A percentile compares a stretch with the other conserved stretches of the same genome.
These are phyloP conservation scores for Petrocephalus zakoni DNA, from an alignment of 2,113 vertebrate genomes.

Conservation along the genomic window DNA sequence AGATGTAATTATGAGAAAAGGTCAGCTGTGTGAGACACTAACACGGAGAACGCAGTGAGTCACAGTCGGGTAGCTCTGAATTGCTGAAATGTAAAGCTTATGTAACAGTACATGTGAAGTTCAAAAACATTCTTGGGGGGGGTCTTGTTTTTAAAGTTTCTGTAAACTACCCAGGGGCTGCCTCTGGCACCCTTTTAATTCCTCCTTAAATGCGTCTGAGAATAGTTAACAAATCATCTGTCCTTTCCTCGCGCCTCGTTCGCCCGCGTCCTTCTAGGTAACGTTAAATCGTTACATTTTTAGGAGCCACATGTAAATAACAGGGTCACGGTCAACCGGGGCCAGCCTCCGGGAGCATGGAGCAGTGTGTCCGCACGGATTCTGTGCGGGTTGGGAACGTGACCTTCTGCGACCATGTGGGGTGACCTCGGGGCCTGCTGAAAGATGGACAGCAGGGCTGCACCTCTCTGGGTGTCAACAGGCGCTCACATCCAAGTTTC, in stretches of 20 bases:
- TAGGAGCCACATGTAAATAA: not conserved
- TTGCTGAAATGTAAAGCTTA: not conserved
- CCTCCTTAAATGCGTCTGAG: not conserved
- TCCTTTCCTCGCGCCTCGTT: not conserved
- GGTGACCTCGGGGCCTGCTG: not conserved
- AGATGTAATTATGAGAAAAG: not conserved
- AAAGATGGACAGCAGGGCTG: not conserved
- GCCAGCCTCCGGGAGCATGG: not conserved
- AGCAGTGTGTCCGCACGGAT: not conserved
- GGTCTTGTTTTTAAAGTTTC: not conserved
- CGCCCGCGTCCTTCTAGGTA: not conserved
- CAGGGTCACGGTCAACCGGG: not conserved
- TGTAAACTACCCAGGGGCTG: not conserved
- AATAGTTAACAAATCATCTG: not conserved
- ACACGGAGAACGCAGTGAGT: not conserved
- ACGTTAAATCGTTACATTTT: not conserved
- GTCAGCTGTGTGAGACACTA: not conserved
- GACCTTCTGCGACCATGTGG: not conserved
- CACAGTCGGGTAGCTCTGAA: not conserved
- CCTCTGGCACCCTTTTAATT: not conserved
- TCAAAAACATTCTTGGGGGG: not conserved
- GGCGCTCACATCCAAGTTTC: not conserved
- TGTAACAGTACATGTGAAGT: not conserved
- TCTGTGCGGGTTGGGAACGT: not conserved
- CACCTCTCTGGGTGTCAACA: not conserved